Percentiles rank a stretch among this genome's conserved stretches.
phyloP scores from a whole-genome alignment of 2,888 invertebrate genomes.

The Eudasyphora cyanicolor region DNA sequence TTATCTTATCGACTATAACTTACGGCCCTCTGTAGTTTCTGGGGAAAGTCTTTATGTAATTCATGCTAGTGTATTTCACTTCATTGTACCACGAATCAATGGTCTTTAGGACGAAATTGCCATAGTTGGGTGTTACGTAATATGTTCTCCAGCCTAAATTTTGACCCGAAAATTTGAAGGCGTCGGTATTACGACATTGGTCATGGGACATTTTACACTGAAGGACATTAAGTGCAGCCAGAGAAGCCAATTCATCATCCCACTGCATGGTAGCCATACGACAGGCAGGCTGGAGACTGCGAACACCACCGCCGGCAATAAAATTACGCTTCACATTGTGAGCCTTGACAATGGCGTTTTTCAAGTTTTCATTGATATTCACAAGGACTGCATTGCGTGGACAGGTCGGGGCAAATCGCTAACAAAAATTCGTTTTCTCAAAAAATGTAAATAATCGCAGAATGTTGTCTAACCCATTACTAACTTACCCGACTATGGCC shows the following conservation, averaged over 20 bases:
- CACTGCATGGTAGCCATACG: conserved; percentile 75
- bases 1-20: conserved; percentile 30
- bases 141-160: conserved; percentile 68
- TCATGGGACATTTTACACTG: conserved; percentile 72
- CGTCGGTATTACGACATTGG: conserved; percentile 70
- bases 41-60: conserved; percentile 67
- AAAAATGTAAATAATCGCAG: neutral
- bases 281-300: conserved; percentile 64
- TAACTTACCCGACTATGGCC: neutral
- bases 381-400: conserved; percentile 8
- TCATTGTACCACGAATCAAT: conserved; percentile 72
- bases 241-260: conserved; percentile 71
- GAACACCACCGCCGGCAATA: conserved; percentile 56
- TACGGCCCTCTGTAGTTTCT: conserved; percentile 23
- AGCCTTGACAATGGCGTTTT: conserved; percentile 16
- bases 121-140: neutral
- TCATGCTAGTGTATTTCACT: conserved; percentile 59
- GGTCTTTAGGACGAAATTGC: neutral
- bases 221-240: conserved; percentile 71
- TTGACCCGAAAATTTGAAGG: conserved; percentile 71
- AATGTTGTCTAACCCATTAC: neutral
- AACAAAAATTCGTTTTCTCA: neutral
- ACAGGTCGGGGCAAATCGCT: conserved; percentile 46
- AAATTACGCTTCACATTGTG: conserved; percentile 62
- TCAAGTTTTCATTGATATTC: neutral